A percentile compares a stretch with the other conserved stretches of the same genome.
These are phyloP conservation scores for Thamnaconus septentrionalis DNA, from an alignment of 2,113 vertebrate genomes.

Conservation along the genomic window DNA sequence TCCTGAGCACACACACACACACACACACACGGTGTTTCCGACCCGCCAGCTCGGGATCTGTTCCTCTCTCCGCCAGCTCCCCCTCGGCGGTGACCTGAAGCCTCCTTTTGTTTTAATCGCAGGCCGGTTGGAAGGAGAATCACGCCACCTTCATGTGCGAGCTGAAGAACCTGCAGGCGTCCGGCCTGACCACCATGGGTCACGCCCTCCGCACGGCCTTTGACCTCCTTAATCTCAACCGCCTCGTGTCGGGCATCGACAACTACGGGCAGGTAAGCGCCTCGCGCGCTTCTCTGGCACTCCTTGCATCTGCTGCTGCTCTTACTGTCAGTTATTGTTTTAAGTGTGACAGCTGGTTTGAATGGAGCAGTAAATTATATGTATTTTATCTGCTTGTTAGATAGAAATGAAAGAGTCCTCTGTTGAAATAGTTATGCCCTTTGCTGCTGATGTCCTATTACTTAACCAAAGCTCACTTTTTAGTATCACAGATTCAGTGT, in stretches of 20 bases:
- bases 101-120: slow-evolving; percentile 18
- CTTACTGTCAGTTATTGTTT: too few relatives aligned
- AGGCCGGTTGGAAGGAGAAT: slow-evolving; percentile 98
- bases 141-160: slow-evolving; percentile 98
- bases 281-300: not conserved
- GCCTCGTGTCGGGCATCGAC: slow-evolving; percentile 98
- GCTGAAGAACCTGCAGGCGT: slow-evolving; percentile 96
- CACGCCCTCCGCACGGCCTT: slow-evolving; percentile 94
- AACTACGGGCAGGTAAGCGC: slow-evolving; percentile 95
- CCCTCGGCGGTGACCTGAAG: slow-evolving; percentile 17
- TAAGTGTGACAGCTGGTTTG: too few relatives aligned
- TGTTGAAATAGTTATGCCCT: too few relatives aligned
- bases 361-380: too few relatives aligned
- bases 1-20: slow-evolving; percentile 10
- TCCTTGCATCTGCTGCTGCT: not conserved
- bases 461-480: too few relatives aligned
- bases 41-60: too few relatives aligned
- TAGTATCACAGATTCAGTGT: too few relatives aligned
- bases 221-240: slow-evolving; percentile 97
- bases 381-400: too few relatives aligned
- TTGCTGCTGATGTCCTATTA: too few relatives aligned
- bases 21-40: too few relatives aligned
- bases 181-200: slow-evolving; percentile 92
- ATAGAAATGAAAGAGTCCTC: too few relatives aligned
- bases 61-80: too few relatives aligned